Conservation (phyloP, 2,113 vertebrate species). For the Scopus umbretta region DNA sequence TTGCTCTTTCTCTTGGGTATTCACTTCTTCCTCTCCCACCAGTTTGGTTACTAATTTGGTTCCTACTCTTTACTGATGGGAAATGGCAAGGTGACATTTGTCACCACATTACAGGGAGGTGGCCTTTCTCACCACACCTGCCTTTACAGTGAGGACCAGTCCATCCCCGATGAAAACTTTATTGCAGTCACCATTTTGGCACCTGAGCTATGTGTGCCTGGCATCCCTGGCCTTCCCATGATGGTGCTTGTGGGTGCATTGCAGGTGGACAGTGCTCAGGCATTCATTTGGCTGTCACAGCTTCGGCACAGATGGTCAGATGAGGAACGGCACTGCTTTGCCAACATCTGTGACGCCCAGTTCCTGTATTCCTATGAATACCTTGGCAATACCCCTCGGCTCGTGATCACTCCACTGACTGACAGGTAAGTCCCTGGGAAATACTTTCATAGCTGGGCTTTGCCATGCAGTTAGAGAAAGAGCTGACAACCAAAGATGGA, state of each 20-base stretch:
- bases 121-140: not conserved
- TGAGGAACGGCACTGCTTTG: slow-evolving; percentile 84
- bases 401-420: slow-evolving; percentile 95
- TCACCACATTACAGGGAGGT: not conserved
- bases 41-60: not conserved
- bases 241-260: not conserved
- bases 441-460: not conserved
- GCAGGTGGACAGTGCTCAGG: slow-evolving; percentile 90
- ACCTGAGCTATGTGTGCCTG: not conserved
- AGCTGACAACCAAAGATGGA: not conserved
- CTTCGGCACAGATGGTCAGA: slow-evolving; percentile 91
- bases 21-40: not conserved
- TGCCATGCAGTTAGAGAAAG: not conserved
- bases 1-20: not conserved
- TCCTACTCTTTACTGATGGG: not conserved
- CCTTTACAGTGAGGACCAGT: not conserved
- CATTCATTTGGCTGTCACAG: slow-evolving; percentile 93
- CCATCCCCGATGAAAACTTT: rapidly evolving
- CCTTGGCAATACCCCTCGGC: slow-evolving; percentile 91
- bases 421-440: slow-evolving; percentile 78
- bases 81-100: not conserved
- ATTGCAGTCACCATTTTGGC: not conserved
- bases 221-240: not conserved
- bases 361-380: slow-evolving; percentile 95
- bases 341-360: slow-evolving; percentile 94